Percentiles rank a stretch among this genome's conserved stretches.
These are phyloP conservation scores for Hyles lineata DNA, from an alignment of 2,888 invertebrate species.

Conservation along the genomic window DNA sequence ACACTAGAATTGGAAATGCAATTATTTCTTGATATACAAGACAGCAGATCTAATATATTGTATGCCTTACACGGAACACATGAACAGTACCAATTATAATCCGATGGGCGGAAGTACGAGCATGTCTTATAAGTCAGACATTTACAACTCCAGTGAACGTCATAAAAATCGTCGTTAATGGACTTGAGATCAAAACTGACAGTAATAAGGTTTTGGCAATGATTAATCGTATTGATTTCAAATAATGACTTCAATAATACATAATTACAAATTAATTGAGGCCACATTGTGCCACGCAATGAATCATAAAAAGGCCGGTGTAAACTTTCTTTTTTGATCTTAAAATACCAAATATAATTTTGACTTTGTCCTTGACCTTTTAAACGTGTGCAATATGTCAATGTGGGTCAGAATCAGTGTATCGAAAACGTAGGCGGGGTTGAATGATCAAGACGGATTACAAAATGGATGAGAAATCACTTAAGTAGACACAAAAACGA, in stretches of 20 bases:
- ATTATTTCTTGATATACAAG: too few relatives aligned
- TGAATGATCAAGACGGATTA: slow-evolving; percentile 18
- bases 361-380: slow-evolving; percentile 24
- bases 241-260: slow-evolving; percentile 2
- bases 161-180: not conserved
- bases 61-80: too few relatives aligned
- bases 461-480: not conserved
- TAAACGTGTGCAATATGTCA: not conserved
- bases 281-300: not conserved
- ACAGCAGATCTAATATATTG: too few relatives aligned
- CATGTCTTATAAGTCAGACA: too few relatives aligned
- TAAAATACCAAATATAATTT: slow-evolving; percentile 29
- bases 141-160: not conserved
- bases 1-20: too few relatives aligned
- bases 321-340: slow-evolving; percentile 30
- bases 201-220: not conserved
- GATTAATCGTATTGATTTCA: slow-evolving; percentile 1
- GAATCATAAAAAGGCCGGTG: slow-evolving; percentile 24
- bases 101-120: too few relatives aligned
- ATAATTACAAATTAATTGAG: slow-evolving; percentile 2
- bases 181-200: not conserved
- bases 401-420: slow-evolving; percentile 30
- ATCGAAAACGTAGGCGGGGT: slow-evolving; percentile 25
- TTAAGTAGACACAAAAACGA: not conserved
- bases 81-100: too few relatives aligned